phyloP scores from a whole-genome alignment of 2,797 vertebrate genomes.

The Myotis findleyi region DNA sequence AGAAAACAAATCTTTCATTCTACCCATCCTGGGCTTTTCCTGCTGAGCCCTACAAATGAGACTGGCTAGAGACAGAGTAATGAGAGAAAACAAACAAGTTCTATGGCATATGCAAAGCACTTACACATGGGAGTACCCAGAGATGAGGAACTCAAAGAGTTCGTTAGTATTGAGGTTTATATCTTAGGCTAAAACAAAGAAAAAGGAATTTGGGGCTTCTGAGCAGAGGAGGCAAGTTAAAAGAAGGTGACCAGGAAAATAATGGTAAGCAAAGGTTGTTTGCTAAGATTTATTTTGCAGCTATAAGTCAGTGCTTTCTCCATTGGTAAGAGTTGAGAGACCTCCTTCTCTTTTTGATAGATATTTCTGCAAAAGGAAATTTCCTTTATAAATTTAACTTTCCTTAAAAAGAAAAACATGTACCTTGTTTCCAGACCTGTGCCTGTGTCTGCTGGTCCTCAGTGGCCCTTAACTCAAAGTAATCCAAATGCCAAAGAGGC shows the following conservation, averaged over 20 bases:
- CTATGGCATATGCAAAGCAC: neutral
- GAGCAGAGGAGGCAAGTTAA: neutral
- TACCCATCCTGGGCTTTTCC: neutral
- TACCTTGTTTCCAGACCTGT: neutral
- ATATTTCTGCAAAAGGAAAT: neutral
- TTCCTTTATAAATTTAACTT: neutral
- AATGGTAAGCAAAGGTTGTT: neutral
- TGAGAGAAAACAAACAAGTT: neutral
- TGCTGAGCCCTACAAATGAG: neutral
- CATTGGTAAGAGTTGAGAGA: neutral
- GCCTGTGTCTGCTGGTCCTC: neutral
- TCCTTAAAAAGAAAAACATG: neutral
- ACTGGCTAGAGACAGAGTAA: neutral
- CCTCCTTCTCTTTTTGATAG: neutral
- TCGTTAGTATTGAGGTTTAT: neutral
- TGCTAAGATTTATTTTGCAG: neutral
- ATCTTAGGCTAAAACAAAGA: neutral
- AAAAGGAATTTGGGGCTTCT: neutral
- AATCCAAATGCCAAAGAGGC: neutral
- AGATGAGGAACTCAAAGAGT: neutral
- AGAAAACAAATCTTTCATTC: neutral
- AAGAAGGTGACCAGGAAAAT: neutral
- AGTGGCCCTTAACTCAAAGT: neutral
- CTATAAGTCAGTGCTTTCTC: neutral
- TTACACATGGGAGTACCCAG: neutral